Base-by-base conservation (phyloP, 2,888 invertebrate genomes). In the Polietes domitor region DNA sequence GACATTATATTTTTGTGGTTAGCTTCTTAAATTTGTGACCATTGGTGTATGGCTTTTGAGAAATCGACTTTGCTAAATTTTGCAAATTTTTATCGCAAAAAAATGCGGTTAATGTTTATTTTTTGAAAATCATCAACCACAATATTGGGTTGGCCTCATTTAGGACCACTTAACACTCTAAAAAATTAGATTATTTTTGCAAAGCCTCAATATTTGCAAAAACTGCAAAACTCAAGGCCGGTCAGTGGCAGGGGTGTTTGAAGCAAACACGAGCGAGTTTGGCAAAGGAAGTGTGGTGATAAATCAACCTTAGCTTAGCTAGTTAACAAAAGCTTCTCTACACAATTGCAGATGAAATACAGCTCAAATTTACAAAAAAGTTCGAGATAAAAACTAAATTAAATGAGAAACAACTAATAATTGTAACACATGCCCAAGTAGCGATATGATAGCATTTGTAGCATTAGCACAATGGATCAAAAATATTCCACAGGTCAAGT, bases 351-450 rank as follows among this genome's bases (percentile, higher is more conserved):
- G 28, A 41, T 32, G 0, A 73, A 81, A 80, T 80, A 12, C 81
- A 81, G 78, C 73, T 81, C 81, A 84, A 84, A 76, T 76, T 76
- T 32, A 83, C 73, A 84, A 81, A 77, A 65, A 75, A 50, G 7
- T 47, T 37, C 72, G 19, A 72, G 83, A 83, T 83, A 83, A 83
- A 71, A 77, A 77, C 24, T 6, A n/a, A 68, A 21, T 21, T 41
- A 73, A 28, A 17, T 17, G 41, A 24, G 47, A 37, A 43, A 75
- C 9, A 26, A 24, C n/a, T n/a, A n/a, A n/a, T n/a, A n/a, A n/a
- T n/a, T n/a, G n/a, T n/a, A n/a, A n/a, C n/a, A n/a, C n/a, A n/a
- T n/a, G n/a, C n/a, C n/a, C n/a, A n/a, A n/a, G n/a, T n/a, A n/a
- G n/a, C n/a, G n/a, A n/a, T n/a, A n/a, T n/a, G n/a, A n/a, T n/a